Evolutionary conservation across 2,113 vertebrate species (phyloP).

Genomic region (Pseudonaja textilis): DNA sequence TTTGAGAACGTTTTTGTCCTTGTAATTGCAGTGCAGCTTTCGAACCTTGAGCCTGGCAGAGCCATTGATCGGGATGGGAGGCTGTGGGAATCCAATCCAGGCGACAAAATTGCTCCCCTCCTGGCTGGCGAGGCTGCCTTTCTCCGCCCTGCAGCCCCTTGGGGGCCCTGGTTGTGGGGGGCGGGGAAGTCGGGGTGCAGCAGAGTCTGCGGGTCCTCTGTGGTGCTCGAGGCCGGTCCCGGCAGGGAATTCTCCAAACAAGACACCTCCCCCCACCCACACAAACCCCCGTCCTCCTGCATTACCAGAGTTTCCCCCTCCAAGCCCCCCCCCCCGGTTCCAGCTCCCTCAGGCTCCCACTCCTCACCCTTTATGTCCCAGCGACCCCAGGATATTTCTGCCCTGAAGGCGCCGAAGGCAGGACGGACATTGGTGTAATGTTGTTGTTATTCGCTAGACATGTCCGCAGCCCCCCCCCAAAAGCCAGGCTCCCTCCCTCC

Average conservation of each 20-base stretch:
- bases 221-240: neutral
- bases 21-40: neutral
- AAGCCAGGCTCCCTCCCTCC: neutral
- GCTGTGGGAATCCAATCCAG: neutral
- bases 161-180: neutral
- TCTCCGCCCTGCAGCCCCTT: fast-evolving
- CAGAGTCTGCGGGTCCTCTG: neutral
- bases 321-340: neutral
- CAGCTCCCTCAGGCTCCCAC: neutral
- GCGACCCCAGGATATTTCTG: neutral
- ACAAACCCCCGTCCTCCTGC: fast-evolving
- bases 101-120: fast-evolving
- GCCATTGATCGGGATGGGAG: neutral
- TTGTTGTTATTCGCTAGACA: neutral
- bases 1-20: neutral
- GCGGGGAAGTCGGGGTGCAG: neutral
- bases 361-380: neutral
- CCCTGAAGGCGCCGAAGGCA: neutral
- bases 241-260: neutral
- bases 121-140: neutral
- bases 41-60: neutral
- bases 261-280: neutral
- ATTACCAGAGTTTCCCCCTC: neutral
- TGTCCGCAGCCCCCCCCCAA: neutral
- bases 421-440: neutral